phyloP scores from a whole-genome alignment of 2,113 vertebrate genomes.

The Anarhynchus alexandrinus region DNA sequence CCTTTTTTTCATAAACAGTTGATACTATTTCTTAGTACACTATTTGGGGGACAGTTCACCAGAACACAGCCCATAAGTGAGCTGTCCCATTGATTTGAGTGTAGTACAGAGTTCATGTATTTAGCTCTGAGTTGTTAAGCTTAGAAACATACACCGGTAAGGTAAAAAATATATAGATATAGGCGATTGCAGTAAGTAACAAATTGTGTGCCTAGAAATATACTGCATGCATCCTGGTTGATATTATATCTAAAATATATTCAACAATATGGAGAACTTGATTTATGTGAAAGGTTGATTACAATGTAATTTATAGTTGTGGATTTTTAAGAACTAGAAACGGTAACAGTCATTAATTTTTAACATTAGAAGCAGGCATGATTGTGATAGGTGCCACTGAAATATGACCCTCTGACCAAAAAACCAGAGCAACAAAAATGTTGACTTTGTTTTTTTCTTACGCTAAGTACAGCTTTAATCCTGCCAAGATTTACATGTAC shows the following conservation, averaged over 20 bases:
- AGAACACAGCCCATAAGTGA: not conserved
- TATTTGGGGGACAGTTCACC: not conserved
- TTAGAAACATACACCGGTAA: not conserved
- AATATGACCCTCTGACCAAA: not conserved
- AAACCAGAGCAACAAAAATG: not conserved
- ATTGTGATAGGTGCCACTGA: not conserved
- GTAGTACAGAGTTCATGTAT: not conserved
- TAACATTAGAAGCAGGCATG: not conserved
- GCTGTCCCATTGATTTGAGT: not conserved
- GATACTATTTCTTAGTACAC: not conserved
- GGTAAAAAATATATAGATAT: not conserved
- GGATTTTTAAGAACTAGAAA: conserved; percentile 21
- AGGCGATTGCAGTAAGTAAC: not conserved
- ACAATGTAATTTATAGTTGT: conserved; percentile 37
- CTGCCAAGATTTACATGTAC: not conserved
- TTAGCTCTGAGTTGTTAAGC: not conserved
- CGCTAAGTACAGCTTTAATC: not conserved
- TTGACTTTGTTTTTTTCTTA: not conserved
- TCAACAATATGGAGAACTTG: not conserved
- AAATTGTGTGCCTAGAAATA: not conserved
- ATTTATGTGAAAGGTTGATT: conserved; percentile 50
- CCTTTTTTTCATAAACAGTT: not conserved
- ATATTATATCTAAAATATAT: conserved; percentile 13
- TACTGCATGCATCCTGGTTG: not conserved
- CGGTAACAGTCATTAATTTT: not conserved